A percentile compares a stretch with the other conserved stretches of the same genome.
Evolutionary conservation across 2,888 invertebrate genomes (phyloP).

Genomic region (Hypselothyrea guttata): DNA sequence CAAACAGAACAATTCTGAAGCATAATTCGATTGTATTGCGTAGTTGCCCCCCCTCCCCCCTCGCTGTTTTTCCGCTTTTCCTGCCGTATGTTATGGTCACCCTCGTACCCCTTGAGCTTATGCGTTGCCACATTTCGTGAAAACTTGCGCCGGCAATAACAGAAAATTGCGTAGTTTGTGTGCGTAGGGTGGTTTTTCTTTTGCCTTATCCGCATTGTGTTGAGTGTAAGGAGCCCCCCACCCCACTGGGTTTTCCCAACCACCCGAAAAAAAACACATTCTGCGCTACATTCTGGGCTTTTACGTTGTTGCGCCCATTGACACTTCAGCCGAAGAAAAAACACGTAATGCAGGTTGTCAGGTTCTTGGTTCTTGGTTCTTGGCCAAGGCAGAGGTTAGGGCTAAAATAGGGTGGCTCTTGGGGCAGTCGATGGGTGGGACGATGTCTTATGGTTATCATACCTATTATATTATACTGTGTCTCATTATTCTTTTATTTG

Average conservation of each 20-base stretch:
- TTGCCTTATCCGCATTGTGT: not conserved
- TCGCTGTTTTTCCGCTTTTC: constrained; percentile 6
- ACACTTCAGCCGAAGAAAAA: constrained; percentile 6
- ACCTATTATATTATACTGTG: not conserved
- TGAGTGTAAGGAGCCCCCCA: too few species aligned
- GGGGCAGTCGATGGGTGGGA: constrained; percentile 1
- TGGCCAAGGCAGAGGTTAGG: constrained; percentile 1
- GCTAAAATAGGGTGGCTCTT: not conserved
- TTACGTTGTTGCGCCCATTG: constrained; percentile 40
- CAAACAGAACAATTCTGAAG: too few species aligned
- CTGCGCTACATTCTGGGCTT: constrained; percentile 39
- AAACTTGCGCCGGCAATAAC: constrained; percentile 61
- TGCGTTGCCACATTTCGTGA: constrained; percentile 29
- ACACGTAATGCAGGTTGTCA: constrained; percentile 52
- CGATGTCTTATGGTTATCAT: not conserved
- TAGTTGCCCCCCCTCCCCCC: constrained; percentile 15
- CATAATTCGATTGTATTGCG: constrained; percentile 44
- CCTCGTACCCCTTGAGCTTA: constrained; percentile 34
- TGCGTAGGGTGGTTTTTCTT: constrained; percentile 45
- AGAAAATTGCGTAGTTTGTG: constrained; percentile 62
- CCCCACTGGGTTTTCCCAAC: constrained; percentile 57
- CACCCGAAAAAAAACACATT: constrained; percentile 29
- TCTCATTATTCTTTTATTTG: too few species aligned
- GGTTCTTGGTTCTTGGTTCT: not conserved
- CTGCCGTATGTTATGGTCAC: constrained; percentile 3